Evolutionary conservation across 2,797 vertebrate genomes (phyloP).

Genomic region (Peromyscus eremicus): DNA sequence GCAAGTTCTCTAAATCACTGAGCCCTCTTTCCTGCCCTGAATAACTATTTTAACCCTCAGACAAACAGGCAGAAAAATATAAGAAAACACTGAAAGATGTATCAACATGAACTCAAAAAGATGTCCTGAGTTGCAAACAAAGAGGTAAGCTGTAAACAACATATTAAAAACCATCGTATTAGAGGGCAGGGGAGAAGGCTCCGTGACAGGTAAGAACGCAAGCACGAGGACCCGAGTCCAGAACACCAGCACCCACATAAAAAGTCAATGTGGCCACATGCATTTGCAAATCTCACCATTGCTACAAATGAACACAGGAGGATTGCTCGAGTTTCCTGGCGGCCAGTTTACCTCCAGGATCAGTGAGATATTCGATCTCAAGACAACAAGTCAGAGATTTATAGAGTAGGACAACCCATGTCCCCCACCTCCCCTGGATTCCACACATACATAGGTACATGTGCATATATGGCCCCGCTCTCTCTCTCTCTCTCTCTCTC

Average conservation of each 20-base stretch:
- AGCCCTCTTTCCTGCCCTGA: background rate
- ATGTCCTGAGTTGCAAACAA: background rate
- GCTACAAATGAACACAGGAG: background rate
- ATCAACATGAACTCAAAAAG: background rate
- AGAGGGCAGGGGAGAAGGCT: background rate
- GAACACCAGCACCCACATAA: background rate
- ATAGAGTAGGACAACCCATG: no score
- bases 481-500: no score
- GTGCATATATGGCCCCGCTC: background rate
- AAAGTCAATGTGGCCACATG: background rate
- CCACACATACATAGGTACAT: background rate
- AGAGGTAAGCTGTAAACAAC: background rate
- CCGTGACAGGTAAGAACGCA: background rate
- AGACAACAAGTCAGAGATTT: background rate
- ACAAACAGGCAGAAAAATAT: constrained; percentile 25
- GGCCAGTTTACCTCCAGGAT: background rate
- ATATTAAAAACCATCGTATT: background rate
- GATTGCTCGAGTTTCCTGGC: background rate
- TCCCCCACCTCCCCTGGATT: no score
- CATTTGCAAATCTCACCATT: background rate
- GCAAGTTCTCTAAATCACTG: background rate
- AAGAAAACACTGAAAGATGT: background rate
- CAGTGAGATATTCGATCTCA: background rate
- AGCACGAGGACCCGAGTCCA: background rate
- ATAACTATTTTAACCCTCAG: background rate